phyloP scores from a whole-genome alignment of 2,113 vertebrate genomes.

The Pipra filicauda region DNA sequence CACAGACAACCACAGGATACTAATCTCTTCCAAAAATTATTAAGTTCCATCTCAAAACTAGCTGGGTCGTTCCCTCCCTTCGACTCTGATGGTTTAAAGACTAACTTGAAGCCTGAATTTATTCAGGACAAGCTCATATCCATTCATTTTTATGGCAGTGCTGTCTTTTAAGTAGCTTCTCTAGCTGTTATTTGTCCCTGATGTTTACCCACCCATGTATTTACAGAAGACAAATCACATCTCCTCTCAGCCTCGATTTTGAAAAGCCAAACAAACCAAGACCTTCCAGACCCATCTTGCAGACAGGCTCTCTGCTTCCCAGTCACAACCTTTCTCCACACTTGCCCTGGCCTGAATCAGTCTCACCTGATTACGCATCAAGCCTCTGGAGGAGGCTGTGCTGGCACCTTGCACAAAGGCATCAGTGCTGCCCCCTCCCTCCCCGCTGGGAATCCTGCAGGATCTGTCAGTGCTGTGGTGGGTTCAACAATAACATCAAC shows the following conservation, averaged over 20 bases:
- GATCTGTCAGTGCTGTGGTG: not conserved
- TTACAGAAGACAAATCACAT: not conserved
- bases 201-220: not conserved
- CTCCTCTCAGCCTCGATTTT: slow-evolving; percentile 17
- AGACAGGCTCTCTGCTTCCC: not conserved
- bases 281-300: not conserved
- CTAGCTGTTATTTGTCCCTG: not conserved
- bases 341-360: not conserved
- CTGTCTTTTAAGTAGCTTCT: not conserved
- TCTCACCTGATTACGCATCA: not conserved
- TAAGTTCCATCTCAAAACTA: not conserved
- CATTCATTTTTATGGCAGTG: not conserved
- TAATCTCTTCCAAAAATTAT: not conserved
- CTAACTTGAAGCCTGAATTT: not conserved
- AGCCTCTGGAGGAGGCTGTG: not conserved
- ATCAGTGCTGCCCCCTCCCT: not conserved
- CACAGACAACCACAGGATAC: not conserved
- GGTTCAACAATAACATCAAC: not conserved
- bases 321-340: not conserved
- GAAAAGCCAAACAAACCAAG: slow-evolving; percentile 18
- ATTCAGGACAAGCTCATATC: not conserved
- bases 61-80: not conserved
- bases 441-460: not conserved
- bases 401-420: not conserved
- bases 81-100: not conserved